phyloP scores from a whole-genome alignment of 2,888 invertebrate genomes.

The Hyposoter dolosus region DNA sequence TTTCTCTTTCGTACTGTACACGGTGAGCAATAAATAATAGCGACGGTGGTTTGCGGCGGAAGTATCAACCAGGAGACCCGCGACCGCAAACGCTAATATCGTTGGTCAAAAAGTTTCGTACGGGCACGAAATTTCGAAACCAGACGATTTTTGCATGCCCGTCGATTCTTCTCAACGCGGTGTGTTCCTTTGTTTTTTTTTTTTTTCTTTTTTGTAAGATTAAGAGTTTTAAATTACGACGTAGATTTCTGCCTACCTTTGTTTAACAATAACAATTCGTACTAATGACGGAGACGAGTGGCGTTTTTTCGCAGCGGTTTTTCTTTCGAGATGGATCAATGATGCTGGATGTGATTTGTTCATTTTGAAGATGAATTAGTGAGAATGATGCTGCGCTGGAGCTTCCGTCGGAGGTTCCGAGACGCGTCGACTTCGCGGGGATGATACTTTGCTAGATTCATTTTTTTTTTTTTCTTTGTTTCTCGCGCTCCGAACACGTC shows the following conservation, averaged over 20 bases:
- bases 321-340: constrained; percentile 10
- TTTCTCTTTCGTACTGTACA: constrained; percentile 63
- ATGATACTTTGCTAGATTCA: constrained; percentile 80
- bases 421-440: constrained; percentile 19
- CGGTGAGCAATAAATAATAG: constrained; percentile 80
- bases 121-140: background rate
- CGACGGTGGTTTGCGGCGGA: constrained; percentile 44
- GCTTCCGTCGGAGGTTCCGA: background rate
- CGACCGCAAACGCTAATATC: constrained; percentile 46
- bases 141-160: background rate
- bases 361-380: background rate
- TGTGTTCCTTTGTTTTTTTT: background rate
- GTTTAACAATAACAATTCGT: constrained; percentile 81
- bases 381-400: constrained; percentile 8
- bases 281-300: constrained; percentile 75
- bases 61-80: constrained; percentile 35
- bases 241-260: constrained; percentile 70
- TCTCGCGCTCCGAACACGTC: constrained; percentile 59
- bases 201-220: constrained; percentile 4
- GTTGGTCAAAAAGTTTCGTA: background rate
- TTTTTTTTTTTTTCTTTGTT: constrained; percentile 6
- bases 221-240: constrained; percentile 56
- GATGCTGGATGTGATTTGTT: background rate
- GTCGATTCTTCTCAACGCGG: background rate
- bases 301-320: constrained; percentile 23